A percentile compares a stretch with the other conserved stretches of the same genome.
phyloP scores from a whole-genome alignment of 2,888 invertebrate species.

The Brenthis daphne region DNA sequence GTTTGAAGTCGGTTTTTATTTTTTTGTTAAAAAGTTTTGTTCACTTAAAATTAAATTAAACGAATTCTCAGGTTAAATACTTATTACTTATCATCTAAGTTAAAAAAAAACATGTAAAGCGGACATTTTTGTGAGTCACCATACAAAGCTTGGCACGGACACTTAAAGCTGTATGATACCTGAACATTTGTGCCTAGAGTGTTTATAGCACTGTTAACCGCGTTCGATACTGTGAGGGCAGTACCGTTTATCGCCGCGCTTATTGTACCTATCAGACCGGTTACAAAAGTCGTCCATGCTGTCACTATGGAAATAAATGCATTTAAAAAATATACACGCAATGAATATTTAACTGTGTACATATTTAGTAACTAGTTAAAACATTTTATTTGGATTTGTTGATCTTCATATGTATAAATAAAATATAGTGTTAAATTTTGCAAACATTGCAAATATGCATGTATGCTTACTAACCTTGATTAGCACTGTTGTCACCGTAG shows the following conservation, averaged over 20 bases:
- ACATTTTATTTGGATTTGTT: background rate
- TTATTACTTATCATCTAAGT: background rate
- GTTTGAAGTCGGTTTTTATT: too few relatives aligned
- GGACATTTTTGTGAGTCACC: background rate
- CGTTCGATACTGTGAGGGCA: constrained; percentile 55
- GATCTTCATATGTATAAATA: too few relatives aligned
- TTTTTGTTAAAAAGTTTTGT: too few relatives aligned
- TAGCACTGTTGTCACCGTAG: constrained; percentile 19
- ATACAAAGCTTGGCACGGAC: constrained; percentile 26
- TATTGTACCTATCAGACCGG: constrained; percentile 66
- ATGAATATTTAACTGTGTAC: background rate
- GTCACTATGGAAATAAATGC: constrained; percentile 53
- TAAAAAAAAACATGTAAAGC: constrained; percentile 2
- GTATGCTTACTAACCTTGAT: constrained; percentile 27
- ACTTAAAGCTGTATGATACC: constrained; percentile 51
- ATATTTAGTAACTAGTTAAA: background rate
- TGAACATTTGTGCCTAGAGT: constrained; percentile 69
- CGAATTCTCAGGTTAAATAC: constrained; percentile 1
- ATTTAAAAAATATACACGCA: background rate
- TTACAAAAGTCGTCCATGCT: constrained; percentile 67
- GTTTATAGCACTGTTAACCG: constrained; percentile 68
- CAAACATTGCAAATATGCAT: too few relatives aligned
- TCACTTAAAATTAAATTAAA: too few relatives aligned
- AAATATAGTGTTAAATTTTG: too few relatives aligned
- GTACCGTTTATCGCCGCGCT: constrained; percentile 64